Evolutionary conservation across 2,888 invertebrate genomes (phyloP).

Genomic region (Pristionchus japonicus): DNA sequence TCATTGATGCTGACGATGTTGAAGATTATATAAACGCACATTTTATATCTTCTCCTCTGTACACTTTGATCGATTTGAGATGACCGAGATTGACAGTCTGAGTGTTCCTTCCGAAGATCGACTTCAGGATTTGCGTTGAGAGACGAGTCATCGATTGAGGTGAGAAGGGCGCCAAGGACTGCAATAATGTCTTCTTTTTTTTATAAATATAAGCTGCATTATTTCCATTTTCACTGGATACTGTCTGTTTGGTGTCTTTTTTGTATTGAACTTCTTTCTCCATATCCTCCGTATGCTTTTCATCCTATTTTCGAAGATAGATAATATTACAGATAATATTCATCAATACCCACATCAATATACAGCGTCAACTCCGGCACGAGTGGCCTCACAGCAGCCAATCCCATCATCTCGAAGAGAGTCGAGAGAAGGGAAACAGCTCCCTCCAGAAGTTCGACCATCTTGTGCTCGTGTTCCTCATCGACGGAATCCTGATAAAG

Average conservation of each 20-base stretch:
- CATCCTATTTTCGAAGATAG: too few species aligned
- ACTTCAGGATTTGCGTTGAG: slow-evolving; percentile 35
- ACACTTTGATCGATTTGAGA: slow-evolving; percentile 43
- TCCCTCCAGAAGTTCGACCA: slow-evolving; percentile 18
- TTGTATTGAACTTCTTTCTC: too few species aligned
- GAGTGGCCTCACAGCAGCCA: background rate
- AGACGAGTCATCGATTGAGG: slow-evolving; percentile 40
- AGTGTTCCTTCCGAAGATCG: slow-evolving; percentile 38
- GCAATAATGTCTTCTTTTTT: background rate
- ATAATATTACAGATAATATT: background rate
- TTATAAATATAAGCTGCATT: background rate
- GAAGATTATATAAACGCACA: background rate
- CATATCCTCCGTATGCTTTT: too few species aligned
- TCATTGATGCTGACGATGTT: background rate
- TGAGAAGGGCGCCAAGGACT: background rate
- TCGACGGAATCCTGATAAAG: slow-evolving; percentile 32
- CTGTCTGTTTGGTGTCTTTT: too few species aligned
- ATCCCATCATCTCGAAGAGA: slow-evolving; percentile 5
- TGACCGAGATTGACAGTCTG: slow-evolving; percentile 34
- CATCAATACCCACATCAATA: background rate
- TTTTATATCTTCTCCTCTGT: slow-evolving; percentile 27
- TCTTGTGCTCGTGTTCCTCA: background rate
- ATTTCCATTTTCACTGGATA: too few species aligned
- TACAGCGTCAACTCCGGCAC: slow-evolving; percentile 5
- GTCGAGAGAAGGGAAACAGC: slow-evolving; percentile 12